phyloP scores from a whole-genome alignment of 2,797 vertebrate genomes.

The Neopelma chrysocephalum region DNA sequence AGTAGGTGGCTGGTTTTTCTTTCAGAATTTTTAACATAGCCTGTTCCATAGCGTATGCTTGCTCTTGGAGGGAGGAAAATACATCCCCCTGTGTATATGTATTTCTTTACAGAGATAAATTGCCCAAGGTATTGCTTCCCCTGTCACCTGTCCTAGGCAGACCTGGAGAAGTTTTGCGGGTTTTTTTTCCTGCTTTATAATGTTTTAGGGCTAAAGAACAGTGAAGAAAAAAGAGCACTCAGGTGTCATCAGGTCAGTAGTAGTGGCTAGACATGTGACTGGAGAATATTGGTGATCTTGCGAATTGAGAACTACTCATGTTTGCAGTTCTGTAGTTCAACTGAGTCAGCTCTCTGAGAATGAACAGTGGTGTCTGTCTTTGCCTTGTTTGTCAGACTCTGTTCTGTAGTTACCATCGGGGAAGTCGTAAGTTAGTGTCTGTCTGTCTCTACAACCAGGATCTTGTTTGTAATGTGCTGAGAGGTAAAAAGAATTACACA shows the following conservation, averaged over 20 bases:
- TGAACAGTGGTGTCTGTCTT: background rate
- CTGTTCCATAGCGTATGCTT: background rate
- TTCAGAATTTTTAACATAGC: background rate
- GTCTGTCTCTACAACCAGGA: background rate
- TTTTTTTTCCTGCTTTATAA: fast-evolving
- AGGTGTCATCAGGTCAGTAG: background rate
- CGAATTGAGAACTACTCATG: background rate
- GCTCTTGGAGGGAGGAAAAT: background rate
- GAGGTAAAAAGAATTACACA: background rate
- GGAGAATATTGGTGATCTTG: background rate
- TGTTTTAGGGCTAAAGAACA: background rate
- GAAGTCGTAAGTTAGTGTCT: background rate
- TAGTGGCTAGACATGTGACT: background rate
- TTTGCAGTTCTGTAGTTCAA: background rate
- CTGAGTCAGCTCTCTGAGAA: background rate
- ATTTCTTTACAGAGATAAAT: background rate
- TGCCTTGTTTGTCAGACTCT: background rate
- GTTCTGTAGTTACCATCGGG: background rate
- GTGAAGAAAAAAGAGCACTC: background rate
- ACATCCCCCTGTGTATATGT: fast-evolving
- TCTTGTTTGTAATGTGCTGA: background rate
- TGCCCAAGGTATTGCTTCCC: background rate
- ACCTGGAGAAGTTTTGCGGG: background rate
- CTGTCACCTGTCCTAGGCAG: background rate
- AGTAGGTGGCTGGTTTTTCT: background rate